Base-by-base conservation (phyloP, 2,113 vertebrate genomes). In the Phrynosoma platyrhinos region DNA sequence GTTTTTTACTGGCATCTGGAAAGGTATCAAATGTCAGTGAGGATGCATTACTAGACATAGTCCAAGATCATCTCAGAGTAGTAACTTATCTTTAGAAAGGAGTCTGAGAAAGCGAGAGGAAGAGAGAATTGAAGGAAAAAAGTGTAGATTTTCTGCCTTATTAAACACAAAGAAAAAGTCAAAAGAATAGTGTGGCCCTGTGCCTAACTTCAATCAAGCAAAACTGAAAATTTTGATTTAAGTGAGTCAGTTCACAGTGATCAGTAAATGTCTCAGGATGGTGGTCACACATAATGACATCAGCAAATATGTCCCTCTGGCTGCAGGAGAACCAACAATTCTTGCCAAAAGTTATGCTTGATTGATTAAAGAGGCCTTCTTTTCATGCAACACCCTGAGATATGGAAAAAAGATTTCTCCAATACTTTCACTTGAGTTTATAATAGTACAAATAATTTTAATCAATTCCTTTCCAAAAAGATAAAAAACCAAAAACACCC, bases 1-100 rank as follows among this genome's bases (percentile, higher is more conserved):
- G 7, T 1, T 4, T 69, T 78, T 89, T 90, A 87, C 53, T 78
- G 86, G 77, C 42, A 76, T 1, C 69, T 53, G 74, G 23, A 74
- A 87, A 68, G n/a, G 36, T 78, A 64, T 47, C 83, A 86, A 87
- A 86, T 81, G 20, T 16, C 75, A 14, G 40, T 81, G 32, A 84
- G 89, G 55, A 84, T 36, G n/a, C 66, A 89, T 77, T 79, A 84
- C 52, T 21, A 82, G 23, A 68, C 2, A 36, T 21, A 87, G 52
- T 2, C 12, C 13, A 75, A 21, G 30, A 86, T 1, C 21, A 27
- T 68, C 4, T 81, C 79, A 53, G 32, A 80, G 83, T 62, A 75
- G 13, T 55, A 87, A 66, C 6, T 8, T 88, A 85, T 80, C 62
- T 69, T 66, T 23, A 25, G 25, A 36, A 7, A 40, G 8, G 9